Percentiles rank a stretch among this genome's conserved stretches.
phyloP scores from a whole-genome alignment of 2,888 invertebrate species.

The Apamea crenata region DNA sequence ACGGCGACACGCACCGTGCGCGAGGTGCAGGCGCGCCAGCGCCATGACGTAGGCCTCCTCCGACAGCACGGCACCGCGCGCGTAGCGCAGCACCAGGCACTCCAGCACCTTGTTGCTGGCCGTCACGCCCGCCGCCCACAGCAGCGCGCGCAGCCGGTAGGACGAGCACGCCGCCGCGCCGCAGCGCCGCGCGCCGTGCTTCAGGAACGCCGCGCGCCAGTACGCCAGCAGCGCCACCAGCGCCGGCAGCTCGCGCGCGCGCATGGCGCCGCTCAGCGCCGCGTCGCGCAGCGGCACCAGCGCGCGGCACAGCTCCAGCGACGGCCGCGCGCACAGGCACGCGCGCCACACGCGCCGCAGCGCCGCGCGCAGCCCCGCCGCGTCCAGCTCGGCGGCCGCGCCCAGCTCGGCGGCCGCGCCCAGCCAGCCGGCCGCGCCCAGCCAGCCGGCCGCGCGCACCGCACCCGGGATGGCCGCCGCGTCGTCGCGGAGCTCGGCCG shows the following conservation, averaged over 20 bases:
- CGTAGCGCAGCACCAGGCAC: constrained; percentile 92
- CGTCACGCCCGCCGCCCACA: constrained; percentile 91
- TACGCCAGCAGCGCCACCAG: constrained; percentile 91
- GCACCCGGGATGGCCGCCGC: constrained; percentile 65
- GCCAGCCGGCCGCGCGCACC: constrained; percentile 55
- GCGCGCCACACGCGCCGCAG: constrained; percentile 84
- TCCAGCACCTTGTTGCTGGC: constrained; percentile 94
- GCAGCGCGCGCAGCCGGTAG: constrained; percentile 91
- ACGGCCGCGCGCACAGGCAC: constrained; percentile 76
- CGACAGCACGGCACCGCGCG: constrained; percentile 90
- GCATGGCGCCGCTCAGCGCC: constrained; percentile 91
- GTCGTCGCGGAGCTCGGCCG: constrained; percentile 86
- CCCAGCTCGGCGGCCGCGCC: constrained; percentile 49
- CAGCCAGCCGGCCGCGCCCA: constrained; percentile 33
- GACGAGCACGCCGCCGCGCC: constrained; percentile 59
- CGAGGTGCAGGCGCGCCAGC: constrained; percentile 80
- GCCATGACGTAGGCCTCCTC: constrained; percentile 92
- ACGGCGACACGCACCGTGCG: constrained; percentile 76
- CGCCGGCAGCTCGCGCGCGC: constrained; percentile 90
- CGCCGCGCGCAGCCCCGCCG: constrained; percentile 59
- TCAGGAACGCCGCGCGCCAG: constrained; percentile 70
- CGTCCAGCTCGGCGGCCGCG: constrained; percentile 62
- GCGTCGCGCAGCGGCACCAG: constrained; percentile 92
- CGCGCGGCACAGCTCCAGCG: constrained; percentile 92
- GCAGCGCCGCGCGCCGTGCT: constrained; percentile 79